Percentiles rank a stretch among this genome's conserved stretches.
Conservation (phyloP, 2,797 vertebrate species). For the Carduelis carduelis region DNA sequence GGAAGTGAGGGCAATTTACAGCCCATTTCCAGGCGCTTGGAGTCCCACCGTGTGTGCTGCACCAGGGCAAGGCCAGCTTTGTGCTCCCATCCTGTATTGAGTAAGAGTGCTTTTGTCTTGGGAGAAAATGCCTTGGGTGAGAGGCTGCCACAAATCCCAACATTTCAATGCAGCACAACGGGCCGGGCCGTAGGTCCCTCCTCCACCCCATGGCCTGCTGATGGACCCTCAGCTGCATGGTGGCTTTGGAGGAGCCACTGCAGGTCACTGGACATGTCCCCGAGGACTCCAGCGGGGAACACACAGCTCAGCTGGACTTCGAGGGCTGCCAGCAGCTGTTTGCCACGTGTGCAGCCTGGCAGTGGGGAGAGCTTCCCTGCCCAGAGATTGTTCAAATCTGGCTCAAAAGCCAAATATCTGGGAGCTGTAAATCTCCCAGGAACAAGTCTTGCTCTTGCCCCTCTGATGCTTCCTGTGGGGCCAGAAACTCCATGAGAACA, state of each 20-base stretch:
- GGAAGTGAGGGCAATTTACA: background rate
- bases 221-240: background rate
- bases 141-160: background rate
- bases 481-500: background rate
- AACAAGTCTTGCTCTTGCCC: background rate
- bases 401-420: background rate
- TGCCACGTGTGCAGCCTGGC: conserved; percentile 5
- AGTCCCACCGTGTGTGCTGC: background rate
- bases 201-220: background rate
- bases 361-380: background rate
- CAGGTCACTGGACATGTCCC: background rate
- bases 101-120: conserved; percentile 52
- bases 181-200: background rate
- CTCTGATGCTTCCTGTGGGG: background rate
- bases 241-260: background rate
- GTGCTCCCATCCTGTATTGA: conserved; percentile 45
- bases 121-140: conserved; percentile 24
- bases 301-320: background rate
- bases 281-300: background rate
- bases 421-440: conserved; percentile 15
- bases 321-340: background rate
- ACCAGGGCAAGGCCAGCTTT: background rate
- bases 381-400: conserved; percentile 4
- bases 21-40: background rate
- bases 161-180: background rate